These are phyloP conservation scores for Orientallactaga bullata DNA, from an alignment of 2,113 vertebrate genomes.

Conservation along the genomic window DNA sequence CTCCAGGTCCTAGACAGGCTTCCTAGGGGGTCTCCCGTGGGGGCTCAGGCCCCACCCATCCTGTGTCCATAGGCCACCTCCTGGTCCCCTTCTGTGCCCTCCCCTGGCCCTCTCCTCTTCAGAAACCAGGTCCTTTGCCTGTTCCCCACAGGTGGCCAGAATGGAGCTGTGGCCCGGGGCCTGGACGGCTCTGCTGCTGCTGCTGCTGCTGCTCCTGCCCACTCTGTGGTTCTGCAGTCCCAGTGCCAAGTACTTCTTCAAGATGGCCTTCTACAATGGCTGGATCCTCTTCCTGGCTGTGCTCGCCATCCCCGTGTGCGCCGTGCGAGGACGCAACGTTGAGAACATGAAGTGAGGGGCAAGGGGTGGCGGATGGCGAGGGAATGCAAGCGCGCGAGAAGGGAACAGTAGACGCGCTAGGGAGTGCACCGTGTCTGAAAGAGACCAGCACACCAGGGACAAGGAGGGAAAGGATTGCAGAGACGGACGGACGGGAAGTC, in stretches of 20 bases:
- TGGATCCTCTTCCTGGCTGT: slow-evolving; percentile 88
- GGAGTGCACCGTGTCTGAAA: too few species aligned
- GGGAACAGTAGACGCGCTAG: neutral
- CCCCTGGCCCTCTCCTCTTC: neutral
- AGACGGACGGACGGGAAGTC: neutral
- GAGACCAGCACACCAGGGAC: neutral
- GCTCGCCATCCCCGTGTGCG: slow-evolving; percentile 85
- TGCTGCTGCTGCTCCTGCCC: slow-evolving; percentile 83
- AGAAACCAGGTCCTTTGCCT: neutral
- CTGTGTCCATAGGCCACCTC: neutral
- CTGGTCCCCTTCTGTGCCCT: neutral
- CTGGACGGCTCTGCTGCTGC: slow-evolving; percentile 80
- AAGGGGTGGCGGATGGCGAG: neutral
- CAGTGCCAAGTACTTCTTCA: slow-evolving; percentile 88
- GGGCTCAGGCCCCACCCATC: neutral
- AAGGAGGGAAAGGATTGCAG: neutral
- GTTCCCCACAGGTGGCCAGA: slow-evolving; percentile 70
- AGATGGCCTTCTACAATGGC: slow-evolving; percentile 87
- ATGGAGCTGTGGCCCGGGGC: slow-evolving; percentile 82
- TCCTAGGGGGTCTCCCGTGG: neutral
- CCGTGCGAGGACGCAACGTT: slow-evolving; percentile 86
- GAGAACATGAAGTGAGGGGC: slow-evolving; percentile 89
- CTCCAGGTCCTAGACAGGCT: neutral
- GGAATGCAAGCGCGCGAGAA: neutral
- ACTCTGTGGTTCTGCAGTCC: slow-evolving; percentile 84